Percentiles rank a stretch among this genome's conserved stretches.
Evolutionary conservation across 2,888 invertebrate species (phyloP).

Genomic region (Arge pagana): DNA sequence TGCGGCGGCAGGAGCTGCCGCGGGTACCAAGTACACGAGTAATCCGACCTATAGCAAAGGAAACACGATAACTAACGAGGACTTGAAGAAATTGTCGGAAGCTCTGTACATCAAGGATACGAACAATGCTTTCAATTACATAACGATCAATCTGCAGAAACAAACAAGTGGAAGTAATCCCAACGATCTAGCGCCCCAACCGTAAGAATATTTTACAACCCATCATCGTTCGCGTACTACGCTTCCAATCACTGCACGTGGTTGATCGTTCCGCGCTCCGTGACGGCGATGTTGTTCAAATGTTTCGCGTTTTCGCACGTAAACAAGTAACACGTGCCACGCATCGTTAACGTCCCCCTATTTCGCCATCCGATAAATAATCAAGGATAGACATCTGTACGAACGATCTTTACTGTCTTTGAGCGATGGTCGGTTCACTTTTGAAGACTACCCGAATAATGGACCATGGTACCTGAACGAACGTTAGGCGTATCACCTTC

Average conservation of each 20-base stretch:
- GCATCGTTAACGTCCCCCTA: no score
- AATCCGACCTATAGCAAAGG: constrained; percentile 54
- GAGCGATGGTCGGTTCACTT: no score
- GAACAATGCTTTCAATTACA: constrained; percentile 73
- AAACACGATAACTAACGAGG: constrained; percentile 64
- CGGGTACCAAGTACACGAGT: constrained; percentile 37
- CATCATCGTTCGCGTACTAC: neutral
- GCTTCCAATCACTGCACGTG: no score
- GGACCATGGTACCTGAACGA: no score
- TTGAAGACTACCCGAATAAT: no score
- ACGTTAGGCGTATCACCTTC: no score
- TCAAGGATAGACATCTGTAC: no score
- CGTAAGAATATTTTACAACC: constrained; percentile 64
- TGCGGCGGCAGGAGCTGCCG: neutral
- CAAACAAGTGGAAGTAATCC: constrained; percentile 72
- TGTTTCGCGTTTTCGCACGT: no score
- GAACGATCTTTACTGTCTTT: no score
- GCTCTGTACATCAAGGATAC: constrained; percentile 71
- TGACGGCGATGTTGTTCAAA: neutral
- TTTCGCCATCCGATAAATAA: no score
- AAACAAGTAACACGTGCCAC: no score
- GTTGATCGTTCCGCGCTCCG: neutral
- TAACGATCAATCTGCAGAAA: constrained; percentile 76
- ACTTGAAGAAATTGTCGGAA: constrained; percentile 73
- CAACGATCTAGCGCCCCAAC: constrained; percentile 74